These are phyloP conservation scores for Urosaurus nigricauda DNA, from an alignment of 2,797 vertebrate species.

Conservation along the genomic window DNA sequence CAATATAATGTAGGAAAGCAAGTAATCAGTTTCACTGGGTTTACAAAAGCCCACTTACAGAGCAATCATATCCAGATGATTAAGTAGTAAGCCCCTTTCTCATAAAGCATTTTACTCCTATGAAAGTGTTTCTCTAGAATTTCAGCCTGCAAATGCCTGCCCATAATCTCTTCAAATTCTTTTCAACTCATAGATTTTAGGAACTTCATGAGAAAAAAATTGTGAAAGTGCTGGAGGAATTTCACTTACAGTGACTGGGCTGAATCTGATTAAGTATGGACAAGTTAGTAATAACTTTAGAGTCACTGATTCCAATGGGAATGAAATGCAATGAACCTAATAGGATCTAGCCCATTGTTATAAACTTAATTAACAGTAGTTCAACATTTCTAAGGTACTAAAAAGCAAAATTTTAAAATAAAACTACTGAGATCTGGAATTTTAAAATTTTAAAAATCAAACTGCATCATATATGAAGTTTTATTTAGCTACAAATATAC, in stretches of 20 bases:
- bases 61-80: neutral
- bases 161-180: neutral
- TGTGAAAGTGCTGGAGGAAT: neutral
- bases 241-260: neutral
- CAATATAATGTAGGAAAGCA: neutral
- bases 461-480: neutral
- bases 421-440: neutral
- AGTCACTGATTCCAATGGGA: neutral
- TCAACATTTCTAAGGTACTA: neutral
- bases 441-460: conserved; percentile 11
- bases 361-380: neutral
- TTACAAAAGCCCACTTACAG: neutral
- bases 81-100: neutral
- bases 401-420: neutral
- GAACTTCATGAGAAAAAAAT: neutral
- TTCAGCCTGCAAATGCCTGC: neutral
- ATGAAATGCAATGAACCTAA: neutral
- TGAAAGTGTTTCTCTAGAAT: neutral
- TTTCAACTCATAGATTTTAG: neutral
- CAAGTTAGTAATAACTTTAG: neutral
- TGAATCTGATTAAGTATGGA: neutral
- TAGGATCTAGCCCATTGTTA: neutral
- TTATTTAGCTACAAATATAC: neutral
- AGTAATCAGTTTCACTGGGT: neutral
- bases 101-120: neutral